Percentiles rank a stretch among this genome's conserved stretches.
Evolutionary conservation across 2,113 vertebrate species (phyloP).

Genomic region (Salvelinus namaycush): DNA sequence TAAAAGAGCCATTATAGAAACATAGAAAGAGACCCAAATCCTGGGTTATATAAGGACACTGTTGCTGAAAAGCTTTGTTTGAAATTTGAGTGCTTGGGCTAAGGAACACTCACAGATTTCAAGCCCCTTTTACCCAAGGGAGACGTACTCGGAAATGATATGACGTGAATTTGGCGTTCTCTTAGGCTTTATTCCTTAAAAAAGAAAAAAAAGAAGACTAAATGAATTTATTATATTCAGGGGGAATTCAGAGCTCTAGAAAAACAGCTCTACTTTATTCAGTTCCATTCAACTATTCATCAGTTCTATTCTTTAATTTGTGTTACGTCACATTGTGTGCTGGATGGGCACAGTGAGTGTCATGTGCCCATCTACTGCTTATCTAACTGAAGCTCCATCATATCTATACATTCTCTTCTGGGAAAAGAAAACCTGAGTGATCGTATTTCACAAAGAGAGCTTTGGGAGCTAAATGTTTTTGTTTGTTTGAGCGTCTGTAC

Average conservation of each 20-base stretch:
- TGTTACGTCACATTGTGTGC: not conserved
- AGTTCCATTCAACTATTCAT: conserved; percentile 9
- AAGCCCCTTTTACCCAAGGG: not conserved
- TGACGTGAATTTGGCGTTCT: not conserved
- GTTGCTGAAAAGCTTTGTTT: conserved; percentile 12
- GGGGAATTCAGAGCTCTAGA: too few species aligned
- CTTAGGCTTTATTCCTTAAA: not conserved
- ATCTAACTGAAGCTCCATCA: not conserved
- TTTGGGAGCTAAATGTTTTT: not conserved
- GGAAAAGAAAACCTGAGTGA: not conserved
- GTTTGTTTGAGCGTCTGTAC: not conserved
- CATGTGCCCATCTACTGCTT: too few species aligned
- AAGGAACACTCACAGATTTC: not conserved
- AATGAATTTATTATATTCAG: too few species aligned
- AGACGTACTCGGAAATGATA: conserved; percentile 1
- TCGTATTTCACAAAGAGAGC: not conserved
- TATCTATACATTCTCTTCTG: not conserved
- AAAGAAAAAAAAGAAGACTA: too few species aligned
- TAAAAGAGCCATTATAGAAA: conserved; percentile 28
- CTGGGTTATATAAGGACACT: conserved; percentile 35
- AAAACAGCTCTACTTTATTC: not conserved
- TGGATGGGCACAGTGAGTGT: not conserved
- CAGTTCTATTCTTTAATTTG: not conserved
- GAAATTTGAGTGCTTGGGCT: conserved; percentile 1
- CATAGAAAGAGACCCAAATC: conserved; percentile 6